Percentiles rank a stretch among this genome's conserved stretches.
Evolutionary conservation across 2,113 vertebrate species (phyloP).

Genomic region (Myotis davidii): DNA sequence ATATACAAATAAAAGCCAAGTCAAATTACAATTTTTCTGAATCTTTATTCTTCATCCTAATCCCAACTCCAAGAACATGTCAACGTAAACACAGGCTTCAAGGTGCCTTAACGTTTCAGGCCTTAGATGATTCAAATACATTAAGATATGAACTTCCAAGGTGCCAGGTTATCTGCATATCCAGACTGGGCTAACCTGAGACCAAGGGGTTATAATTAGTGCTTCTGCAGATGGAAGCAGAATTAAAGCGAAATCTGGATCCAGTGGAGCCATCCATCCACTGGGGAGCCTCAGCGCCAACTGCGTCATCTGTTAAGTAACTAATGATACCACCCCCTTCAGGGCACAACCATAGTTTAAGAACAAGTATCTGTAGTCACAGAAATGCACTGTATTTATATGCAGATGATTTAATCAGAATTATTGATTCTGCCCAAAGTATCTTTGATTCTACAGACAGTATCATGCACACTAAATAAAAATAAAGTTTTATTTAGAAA

Average conservation of each 20-base stretch:
- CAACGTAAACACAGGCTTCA: not conserved
- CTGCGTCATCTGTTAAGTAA: not conserved
- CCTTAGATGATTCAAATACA: not conserved
- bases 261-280: not conserved
- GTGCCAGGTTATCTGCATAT: not conserved
- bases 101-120: not conserved
- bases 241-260: not conserved
- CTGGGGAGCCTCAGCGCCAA: not conserved
- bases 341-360: not conserved
- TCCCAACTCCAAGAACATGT: not conserved
- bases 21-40: not conserved
- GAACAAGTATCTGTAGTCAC: not conserved
- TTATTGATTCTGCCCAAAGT: not conserved
- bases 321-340: not conserved
- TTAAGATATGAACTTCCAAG: not conserved
- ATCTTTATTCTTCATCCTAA: not conserved
- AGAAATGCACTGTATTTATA: not conserved
- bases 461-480: not conserved
- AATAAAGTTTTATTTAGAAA: not conserved
- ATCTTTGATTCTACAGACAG: not conserved
- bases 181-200: not conserved
- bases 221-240: not conserved
- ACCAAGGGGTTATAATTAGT: not conserved
- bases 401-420: not conserved
- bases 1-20: slow-evolving; percentile 19